Percentiles rank a stretch among this genome's conserved stretches.
Conservation (phyloP, 92 coral and sea anemone genomes). For the Paragorgia papillata region DNA sequence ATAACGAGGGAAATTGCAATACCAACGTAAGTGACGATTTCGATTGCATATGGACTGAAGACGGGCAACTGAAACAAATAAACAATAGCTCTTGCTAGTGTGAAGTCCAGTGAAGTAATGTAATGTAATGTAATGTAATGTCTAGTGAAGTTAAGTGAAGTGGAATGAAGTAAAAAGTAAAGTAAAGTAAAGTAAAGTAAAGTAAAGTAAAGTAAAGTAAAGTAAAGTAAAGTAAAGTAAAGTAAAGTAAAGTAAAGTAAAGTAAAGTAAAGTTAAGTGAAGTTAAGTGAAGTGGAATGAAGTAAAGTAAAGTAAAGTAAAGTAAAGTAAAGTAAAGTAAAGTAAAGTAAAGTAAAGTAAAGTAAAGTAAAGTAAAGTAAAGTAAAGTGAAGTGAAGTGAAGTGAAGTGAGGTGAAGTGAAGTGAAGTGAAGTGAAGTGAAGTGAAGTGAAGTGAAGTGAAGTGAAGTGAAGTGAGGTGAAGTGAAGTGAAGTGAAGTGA, state of each 20-base stretch:
- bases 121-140: neutral
- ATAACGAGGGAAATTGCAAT: slow-evolving; percentile 76
- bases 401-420: slow-evolving; percentile 26
- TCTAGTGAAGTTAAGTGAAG: slow-evolving; percentile 1
- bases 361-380: neutral
- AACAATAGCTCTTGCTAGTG: neutral
- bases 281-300: slow-evolving; percentile 4
- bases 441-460: slow-evolving; percentile 28
- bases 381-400: slow-evolving; percentile 27
- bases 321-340: too few relatives aligned
- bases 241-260: slow-evolving; percentile 21
- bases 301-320: slow-evolving; percentile 8
- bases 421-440: slow-evolving; percentile 34
- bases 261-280: slow-evolving; percentile 15
- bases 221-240: slow-evolving; percentile 10
- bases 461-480: neutral
- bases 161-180: slow-evolving; percentile 10
- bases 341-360: too few relatives aligned
- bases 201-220: slow-evolving; percentile 12
- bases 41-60: slow-evolving; percentile 74
- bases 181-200: slow-evolving; percentile 17
- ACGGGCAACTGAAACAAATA: slow-evolving; percentile 71
- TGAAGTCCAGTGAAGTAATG: neutral
- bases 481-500: slow-evolving; percentile 1
- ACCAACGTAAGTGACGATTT: slow-evolving; percentile 84